These are phyloP conservation scores for Ophonus ardosiacus DNA, from an alignment of 2,888 invertebrate species.

Conservation along the genomic window DNA sequence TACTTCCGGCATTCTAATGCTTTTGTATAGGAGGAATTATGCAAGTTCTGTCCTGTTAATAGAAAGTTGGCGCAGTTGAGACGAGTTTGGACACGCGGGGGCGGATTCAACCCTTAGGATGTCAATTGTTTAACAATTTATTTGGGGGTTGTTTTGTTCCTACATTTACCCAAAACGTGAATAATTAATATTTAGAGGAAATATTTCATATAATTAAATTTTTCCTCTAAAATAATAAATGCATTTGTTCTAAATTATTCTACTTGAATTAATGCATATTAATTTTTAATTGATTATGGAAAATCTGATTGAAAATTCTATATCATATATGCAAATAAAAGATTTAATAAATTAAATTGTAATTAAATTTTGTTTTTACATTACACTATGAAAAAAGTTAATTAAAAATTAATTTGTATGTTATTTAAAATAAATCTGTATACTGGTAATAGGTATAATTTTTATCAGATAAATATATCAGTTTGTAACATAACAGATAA, in stretches of 20 bases:
- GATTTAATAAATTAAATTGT: background rate
- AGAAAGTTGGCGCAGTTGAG: slow-evolving; percentile 5
- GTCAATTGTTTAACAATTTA: slow-evolving; percentile 8
- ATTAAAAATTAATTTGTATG: background rate
- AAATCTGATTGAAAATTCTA: background rate
- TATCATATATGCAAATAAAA: background rate
- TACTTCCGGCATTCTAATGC: background rate
- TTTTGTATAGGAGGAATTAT: background rate
- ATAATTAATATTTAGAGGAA: background rate
- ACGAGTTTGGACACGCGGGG: background rate
- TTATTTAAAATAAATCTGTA: background rate
- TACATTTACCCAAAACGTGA: background rate
- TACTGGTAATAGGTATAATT: too few relatives aligned
- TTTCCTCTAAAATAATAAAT: background rate
- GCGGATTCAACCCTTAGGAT: slow-evolving; percentile 2
- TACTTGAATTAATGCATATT: background rate
- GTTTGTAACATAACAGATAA: too few relatives aligned
- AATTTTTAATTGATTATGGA: background rate
- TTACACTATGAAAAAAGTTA: background rate
- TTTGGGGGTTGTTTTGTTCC: slow-evolving; percentile 4
- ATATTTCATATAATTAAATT: background rate
- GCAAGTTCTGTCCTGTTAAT: slow-evolving; percentile 11
- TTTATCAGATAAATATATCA: too few relatives aligned
- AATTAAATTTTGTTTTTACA: background rate
- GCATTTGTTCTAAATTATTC: background rate